These are phyloP conservation scores for Cyclophora punctaria DNA, from an alignment of 2,888 invertebrate genomes.

Conservation along the genomic window DNA sequence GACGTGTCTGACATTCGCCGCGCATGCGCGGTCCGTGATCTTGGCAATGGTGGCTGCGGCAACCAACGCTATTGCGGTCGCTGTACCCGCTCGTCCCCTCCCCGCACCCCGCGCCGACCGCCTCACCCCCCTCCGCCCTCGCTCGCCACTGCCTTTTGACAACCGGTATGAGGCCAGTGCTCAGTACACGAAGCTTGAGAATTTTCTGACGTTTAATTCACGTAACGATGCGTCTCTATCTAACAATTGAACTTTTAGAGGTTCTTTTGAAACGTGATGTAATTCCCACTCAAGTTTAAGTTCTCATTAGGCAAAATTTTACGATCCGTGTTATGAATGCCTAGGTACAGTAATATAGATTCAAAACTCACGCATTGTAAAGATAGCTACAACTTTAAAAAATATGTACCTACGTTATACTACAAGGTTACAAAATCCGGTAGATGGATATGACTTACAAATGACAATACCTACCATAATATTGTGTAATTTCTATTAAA, in stretches of 20 bases:
- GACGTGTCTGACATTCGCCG: slow-evolving; percentile 74
- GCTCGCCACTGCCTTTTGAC: slow-evolving; percentile 54
- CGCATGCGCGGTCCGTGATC: slow-evolving; percentile 75
- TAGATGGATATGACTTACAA: too few species aligned
- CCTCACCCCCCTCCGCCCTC: slow-evolving; percentile 24
- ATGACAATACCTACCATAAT: too few species aligned
- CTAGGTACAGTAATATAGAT: too few species aligned
- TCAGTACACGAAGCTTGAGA: slow-evolving; percentile 51
- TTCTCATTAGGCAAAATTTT: slow-evolving; percentile 10
- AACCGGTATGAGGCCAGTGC: slow-evolving; percentile 58
- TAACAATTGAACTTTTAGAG: slow-evolving; percentile 50
- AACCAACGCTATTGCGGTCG: slow-evolving; percentile 66
- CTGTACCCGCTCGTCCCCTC: slow-evolving; percentile 50
- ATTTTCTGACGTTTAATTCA: slow-evolving; percentile 67
- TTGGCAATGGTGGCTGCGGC: slow-evolving; percentile 73
- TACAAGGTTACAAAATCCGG: too few species aligned
- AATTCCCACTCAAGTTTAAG: slow-evolving; percentile 21
- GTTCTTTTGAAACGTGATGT: slow-evolving; percentile 36
- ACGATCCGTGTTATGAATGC: not conserved
- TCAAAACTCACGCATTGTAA: too few species aligned
- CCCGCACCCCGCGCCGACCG: slow-evolving; percentile 16
- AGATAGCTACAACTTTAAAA: too few species aligned
- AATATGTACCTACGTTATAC: too few species aligned
- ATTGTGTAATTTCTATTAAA: too few species aligned
- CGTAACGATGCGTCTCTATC: slow-evolving; percentile 52